Percentiles rank a stretch among this genome's conserved stretches.
Evolutionary conservation across 37 sponge, comb jelly and placozoan genomes (phyloP).

Genomic region (Geodia barretti): DNA sequence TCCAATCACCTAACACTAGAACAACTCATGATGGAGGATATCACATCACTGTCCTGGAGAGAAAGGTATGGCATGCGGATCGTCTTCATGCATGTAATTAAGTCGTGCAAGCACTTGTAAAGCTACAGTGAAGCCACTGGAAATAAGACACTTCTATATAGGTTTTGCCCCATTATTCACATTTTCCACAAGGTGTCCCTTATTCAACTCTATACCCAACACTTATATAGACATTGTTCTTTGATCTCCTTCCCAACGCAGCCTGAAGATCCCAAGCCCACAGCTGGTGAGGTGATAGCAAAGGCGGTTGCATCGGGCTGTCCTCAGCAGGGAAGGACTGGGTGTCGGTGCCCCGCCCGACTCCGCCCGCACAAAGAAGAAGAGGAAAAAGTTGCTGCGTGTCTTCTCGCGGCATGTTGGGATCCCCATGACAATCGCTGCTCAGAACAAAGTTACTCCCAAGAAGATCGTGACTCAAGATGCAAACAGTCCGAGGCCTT

Average conservation of each 20-base stretch:
- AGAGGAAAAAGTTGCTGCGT: constrained; percentile 12
- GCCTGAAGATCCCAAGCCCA: constrained; percentile 3
- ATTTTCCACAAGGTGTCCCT: no score
- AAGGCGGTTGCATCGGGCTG: constrained; percentile 47
- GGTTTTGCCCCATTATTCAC: no score
- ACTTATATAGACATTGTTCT: no score
- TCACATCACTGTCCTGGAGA: not conserved
- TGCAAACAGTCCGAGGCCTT: not conserved
- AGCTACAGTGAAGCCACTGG: no score
- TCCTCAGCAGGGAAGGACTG: constrained; percentile 41
- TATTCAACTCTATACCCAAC: no score
- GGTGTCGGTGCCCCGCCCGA: not conserved
- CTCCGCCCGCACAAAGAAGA: constrained; percentile 16
- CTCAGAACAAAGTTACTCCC: constrained; percentile 40
- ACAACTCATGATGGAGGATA: not conserved
- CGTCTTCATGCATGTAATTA: no score
- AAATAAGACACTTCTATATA: not conserved
- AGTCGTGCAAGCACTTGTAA: no score
- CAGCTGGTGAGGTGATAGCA: constrained; percentile 49
- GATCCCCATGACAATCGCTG: constrained; percentile 49
- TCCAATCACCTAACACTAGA: not conserved
- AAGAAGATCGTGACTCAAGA: constrained; percentile 3
- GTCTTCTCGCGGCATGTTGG: constrained; percentile 23
- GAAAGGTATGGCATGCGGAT: no score
- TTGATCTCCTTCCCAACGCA: not conserved